Base-by-base conservation (phyloP, 2,888 invertebrate genomes). In the Ectemnius cavifrons region DNA sequence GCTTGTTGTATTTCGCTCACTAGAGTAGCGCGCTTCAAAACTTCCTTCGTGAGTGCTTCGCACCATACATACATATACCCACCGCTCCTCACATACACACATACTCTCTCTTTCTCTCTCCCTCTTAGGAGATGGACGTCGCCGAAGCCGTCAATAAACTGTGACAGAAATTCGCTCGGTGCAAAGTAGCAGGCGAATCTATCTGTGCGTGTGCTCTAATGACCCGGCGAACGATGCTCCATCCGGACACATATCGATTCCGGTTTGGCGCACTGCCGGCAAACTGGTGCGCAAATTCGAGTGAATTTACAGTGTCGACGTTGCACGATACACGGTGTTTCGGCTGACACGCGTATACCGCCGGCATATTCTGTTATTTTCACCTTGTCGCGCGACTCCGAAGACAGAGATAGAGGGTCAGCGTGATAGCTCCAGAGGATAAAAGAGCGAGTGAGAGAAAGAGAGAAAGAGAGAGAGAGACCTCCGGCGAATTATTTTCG, bases 401-500 rank as follows among this genome's bases (percentile, higher is more conserved):
- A 16, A 62, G 62, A 62, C n/a, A 52, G 47, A 47, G 52, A 16
- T 28, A 60, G 45, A 0, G 18, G 13, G 62, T 20, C 3, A 20
- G n/a, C 16, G 46, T 37, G 45, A 45, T 23, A 63, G 52, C 8
- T 27, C 28, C 11, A 11, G 63, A 52, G 45, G 46, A n/a, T 59
- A 57, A 64, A 37, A 59, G 68, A 16, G n/a, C 58, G n/a, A 52
- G 14, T 16, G 52, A 57, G 45, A 56, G 71, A 76, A 52, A 13
- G 61, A 47, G 71, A 18, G 47, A 20, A 37, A 56, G 71, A 76
- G 57, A n/a, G 61, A 47, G 71, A 18, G 23, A 58, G 73, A 61
- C 71, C 37, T 37, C 71, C 78, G 57, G 73, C 74, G 79, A 84
- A 87, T 88, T 88, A 87, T 88, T 88, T 87, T 85, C 86, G 86